Conservation (phyloP, 2,797 vertebrate genomes). For the Poecilia gillii region DNA sequence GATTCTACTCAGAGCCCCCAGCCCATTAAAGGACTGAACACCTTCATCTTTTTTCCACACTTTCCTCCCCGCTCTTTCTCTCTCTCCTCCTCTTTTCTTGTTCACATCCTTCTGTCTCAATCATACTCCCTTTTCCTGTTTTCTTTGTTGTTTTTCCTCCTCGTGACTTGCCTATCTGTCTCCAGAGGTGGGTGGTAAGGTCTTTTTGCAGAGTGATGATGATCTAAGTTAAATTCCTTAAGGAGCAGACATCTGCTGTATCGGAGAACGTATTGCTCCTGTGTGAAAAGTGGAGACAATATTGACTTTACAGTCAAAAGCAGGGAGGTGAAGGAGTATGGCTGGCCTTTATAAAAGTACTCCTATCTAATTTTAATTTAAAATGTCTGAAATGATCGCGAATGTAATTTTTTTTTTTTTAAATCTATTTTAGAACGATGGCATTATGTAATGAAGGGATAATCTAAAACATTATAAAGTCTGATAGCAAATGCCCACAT, state of each 20-base stretch:
- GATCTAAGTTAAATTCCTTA: constrained; percentile 17
- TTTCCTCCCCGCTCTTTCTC: constrained; percentile 3
- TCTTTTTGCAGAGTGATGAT: constrained; percentile 5
- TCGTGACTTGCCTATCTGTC: constrained; percentile 30
- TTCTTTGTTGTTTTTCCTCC: constrained; percentile 25
- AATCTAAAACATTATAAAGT: constrained; percentile 23
- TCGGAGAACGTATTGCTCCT: constrained; percentile 6
- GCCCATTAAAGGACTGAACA: constrained; percentile 42
- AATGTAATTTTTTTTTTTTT: neutral
- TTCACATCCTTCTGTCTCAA: neutral
- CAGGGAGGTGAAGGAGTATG: neutral
- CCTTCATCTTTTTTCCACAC: constrained; percentile 35
- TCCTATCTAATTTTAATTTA: neutral
- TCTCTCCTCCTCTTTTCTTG: constrained; percentile 13
- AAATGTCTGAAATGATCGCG: neutral
- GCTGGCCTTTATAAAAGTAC: neutral
- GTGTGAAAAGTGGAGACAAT: constrained; percentile 2
- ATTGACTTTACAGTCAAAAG: constrained; percentile 12
- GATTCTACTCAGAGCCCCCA: constrained; percentile 34
- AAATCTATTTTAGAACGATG: neutral
- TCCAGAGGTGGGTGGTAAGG: constrained; percentile 36
- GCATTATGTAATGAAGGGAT: constrained; percentile 26
- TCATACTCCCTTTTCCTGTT: constrained; percentile 18
- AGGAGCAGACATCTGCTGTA: constrained; percentile 22
- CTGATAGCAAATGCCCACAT: neutral